Base-by-base conservation (phyloP, 2,797 vertebrate species). In the Falco peregrinus region DNA sequence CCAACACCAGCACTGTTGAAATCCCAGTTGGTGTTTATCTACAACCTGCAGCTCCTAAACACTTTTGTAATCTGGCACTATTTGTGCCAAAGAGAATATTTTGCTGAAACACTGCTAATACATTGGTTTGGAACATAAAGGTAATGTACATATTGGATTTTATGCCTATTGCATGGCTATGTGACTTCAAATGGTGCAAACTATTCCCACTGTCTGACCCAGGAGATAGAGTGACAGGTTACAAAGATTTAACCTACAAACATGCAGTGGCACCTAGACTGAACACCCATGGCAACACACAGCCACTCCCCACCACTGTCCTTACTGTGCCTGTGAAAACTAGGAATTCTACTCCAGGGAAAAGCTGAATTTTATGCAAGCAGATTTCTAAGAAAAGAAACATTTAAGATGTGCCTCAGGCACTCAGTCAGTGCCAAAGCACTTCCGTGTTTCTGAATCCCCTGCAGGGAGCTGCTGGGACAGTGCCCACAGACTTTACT, bases 31-130 rank as follows among this genome's bases (percentile, higher is more conserved):
- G 13, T 74, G 31, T 80, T 91, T 85, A 51, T 82, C 75, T 77
- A 33, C 45, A 92, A 85, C 48, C 26, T 80, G 41, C 48, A 89
- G 45, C 45, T 91, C 84, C 90, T 75, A 83, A 91, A 87, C 65
- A 75, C 25, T 35, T 70, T 33, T 41, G 41, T 57, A 71, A 65
- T 75, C 53, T 61, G 41, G 33, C 29, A 37, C 15, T 67, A 6
- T 68, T 83, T 77, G 16, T 74, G n/a, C 26, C 41, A 35, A 93
- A 75, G 53, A 71, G 57, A 80, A 16, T 70, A 74, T 85, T 81
- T 91, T 75, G 29, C 61, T 63, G 45, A 77, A 95, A 69, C 22
- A 22, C 22, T 61, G 26, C 33, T 78, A 56, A 64, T 73, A 54
- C 0, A 0, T 24, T 50, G 7, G 8, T 75, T 63, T 63, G 28